Conservation (phyloP, 2,797 vertebrate species). For the Dicrostonyx torquatus region DNA sequence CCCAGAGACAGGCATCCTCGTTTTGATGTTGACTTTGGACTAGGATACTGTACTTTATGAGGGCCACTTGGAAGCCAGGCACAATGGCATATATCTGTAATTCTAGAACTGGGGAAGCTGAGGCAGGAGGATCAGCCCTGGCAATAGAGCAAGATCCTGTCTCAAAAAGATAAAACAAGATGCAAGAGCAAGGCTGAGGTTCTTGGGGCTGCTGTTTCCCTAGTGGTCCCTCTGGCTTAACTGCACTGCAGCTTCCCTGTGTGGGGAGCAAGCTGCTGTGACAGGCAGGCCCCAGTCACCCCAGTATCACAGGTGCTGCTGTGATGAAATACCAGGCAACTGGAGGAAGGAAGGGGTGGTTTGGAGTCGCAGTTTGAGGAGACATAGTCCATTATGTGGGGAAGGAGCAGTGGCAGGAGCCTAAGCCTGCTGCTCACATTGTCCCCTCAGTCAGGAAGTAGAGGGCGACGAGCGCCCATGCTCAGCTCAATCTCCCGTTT, state of each 20-base stretch:
- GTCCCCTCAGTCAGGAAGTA: not conserved
- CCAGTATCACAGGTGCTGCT: too few relatives aligned
- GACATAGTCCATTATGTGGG: not conserved
- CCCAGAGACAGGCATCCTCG: not conserved
- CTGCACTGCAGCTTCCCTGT: not conserved
- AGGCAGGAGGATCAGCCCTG: not conserved
- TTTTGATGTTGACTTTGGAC: not conserved
- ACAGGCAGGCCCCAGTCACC: not conserved
- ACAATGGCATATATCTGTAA: not conserved
- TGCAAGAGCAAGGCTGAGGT: not conserved
- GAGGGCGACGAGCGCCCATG: not conserved
- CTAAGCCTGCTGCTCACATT: not conserved
- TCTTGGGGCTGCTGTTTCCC: not conserved
- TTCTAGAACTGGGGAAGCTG: not conserved
- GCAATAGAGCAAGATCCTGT: not conserved
- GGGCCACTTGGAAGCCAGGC: not conserved
- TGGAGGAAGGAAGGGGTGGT: not conserved
- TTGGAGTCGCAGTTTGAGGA: not conserved
- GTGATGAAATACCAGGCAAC: not conserved
- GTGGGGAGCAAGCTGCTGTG: not conserved
- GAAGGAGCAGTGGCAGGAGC: rapidly evolving
- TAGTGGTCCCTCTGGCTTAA: not conserved
- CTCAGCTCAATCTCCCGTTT: not conserved
- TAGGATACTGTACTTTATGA: not conserved
- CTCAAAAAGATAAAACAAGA: not conserved